These are phyloP conservation scores for Tetraneura akinire DNA, from an alignment of 1,140 invertebrate genomes.

Conservation along the genomic window DNA sequence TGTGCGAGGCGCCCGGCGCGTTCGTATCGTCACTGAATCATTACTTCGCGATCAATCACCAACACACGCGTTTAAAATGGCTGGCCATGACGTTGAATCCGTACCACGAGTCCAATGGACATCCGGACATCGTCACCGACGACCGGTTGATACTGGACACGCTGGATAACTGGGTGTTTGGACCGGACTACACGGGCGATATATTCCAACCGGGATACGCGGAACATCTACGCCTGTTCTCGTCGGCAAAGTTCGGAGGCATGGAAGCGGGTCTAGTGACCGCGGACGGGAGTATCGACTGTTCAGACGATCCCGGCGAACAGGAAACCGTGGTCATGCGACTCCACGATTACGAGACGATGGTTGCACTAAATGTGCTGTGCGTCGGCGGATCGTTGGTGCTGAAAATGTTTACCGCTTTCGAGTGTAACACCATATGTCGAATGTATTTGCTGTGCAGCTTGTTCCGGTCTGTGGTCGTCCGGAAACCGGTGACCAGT, in stretches of 20 bases:
- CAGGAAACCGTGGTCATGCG: conserved; percentile 79
- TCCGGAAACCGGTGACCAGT: conserved; percentile 88
- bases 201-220: conserved; percentile 62
- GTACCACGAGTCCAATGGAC: conserved; percentile 83
- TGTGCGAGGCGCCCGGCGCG: conserved; percentile 94
- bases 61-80: conserved; percentile 73
- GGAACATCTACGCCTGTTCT: not conserved
- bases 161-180: conserved; percentile 81
- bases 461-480: conserved; percentile 70
- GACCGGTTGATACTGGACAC: conserved; percentile 83
- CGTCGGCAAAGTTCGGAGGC: conserved; percentile 54
- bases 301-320: conserved; percentile 76
- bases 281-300: conserved; percentile 92
- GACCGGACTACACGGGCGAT: conserved; percentile 80
- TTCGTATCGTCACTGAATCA: conserved; percentile 90
- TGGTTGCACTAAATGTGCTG: conserved; percentile 74
- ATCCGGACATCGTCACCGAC: conserved; percentile 75
- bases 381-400: conserved; percentile 75
- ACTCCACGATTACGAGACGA: conserved; percentile 80
- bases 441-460: conserved; percentile 79
- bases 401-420: conserved; percentile 92
- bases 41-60: conserved; percentile 67
- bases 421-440: conserved; percentile 78
- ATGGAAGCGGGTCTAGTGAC: conserved; percentile 68
- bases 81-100: conserved; percentile 85